Conservation (phyloP, 2,797 vertebrate genomes). For the Megaceryle alcyon region DNA sequence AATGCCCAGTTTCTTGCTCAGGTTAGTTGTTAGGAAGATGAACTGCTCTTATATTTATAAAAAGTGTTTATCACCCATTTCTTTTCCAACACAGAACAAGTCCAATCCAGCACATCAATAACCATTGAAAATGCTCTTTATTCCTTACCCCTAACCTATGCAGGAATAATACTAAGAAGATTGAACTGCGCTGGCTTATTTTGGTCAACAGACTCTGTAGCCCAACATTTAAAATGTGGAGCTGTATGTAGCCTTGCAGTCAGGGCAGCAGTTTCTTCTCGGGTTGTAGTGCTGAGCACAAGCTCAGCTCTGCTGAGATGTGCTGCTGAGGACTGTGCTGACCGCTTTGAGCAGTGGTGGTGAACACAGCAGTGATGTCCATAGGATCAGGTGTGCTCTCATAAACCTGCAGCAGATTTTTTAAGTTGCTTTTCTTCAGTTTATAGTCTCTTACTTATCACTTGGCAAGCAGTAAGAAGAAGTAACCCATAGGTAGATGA, state of each 20-base stretch:
- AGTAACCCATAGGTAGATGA: neutral
- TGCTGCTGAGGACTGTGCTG: neutral
- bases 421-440: neutral
- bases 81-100: neutral
- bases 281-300: neutral
- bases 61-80: neutral
- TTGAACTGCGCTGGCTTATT: neutral
- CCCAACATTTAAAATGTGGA: neutral
- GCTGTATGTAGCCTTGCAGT: neutral
- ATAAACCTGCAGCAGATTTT: neutral
- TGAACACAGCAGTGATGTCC: neutral
- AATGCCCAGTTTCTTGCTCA: neutral
- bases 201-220: neutral
- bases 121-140: neutral
- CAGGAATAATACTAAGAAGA: neutral
- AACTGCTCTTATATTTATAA: neutral
- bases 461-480: neutral
- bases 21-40: neutral
- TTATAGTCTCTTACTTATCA: neutral
- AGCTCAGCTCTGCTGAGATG: neutral
- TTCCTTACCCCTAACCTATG: neutral
- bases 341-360: fast-evolving
- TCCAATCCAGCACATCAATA: neutral
- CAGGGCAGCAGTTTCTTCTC: neutral
- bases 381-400: neutral